Evolutionary conservation across 2,113 vertebrate species (phyloP).

Genomic region (Mus spicilegus): DNA sequence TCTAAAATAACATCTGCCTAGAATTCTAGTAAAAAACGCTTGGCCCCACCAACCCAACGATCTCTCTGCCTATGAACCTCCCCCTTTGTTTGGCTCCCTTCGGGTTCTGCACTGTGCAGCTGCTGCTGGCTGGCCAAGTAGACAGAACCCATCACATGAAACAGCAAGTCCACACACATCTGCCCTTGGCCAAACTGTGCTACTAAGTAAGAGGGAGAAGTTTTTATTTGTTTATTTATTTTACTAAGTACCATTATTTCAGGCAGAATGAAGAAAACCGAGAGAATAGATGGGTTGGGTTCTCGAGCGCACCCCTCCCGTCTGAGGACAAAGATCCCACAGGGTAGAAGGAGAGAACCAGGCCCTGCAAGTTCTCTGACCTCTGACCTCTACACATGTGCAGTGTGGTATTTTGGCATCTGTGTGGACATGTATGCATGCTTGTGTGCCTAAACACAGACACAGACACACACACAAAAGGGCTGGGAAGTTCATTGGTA

Average conservation of each 20-base stretch:
- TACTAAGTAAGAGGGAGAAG: background rate
- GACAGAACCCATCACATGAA: background rate
- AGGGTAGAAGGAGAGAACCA: background rate
- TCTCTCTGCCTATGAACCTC: background rate
- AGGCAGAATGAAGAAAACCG: background rate
- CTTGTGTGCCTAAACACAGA: background rate
- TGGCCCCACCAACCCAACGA: background rate
- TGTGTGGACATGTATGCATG: background rate
- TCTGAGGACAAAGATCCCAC: background rate
- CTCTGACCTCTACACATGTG: background rate
- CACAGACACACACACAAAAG: background rate
- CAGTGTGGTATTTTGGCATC: background rate
- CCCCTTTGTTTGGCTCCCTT: background rate
- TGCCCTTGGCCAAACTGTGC: background rate
- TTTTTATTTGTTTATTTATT: background rate
- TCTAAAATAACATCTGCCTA: slow-evolving; percentile 40
- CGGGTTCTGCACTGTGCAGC: background rate
- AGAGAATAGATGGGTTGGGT: background rate
- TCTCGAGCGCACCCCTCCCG: background rate
- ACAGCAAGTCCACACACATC: too few species aligned
- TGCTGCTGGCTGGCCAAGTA: background rate
- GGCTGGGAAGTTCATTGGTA: background rate
- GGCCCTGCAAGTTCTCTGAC: background rate
- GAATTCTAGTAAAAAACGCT: slow-evolving; percentile 55
- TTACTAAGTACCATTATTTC: background rate